Evolutionary conservation across 2,113 vertebrate genomes (phyloP), one percentile per base, ranked within the genome.

Genomic region (Neodon shergylaensis): DNA sequence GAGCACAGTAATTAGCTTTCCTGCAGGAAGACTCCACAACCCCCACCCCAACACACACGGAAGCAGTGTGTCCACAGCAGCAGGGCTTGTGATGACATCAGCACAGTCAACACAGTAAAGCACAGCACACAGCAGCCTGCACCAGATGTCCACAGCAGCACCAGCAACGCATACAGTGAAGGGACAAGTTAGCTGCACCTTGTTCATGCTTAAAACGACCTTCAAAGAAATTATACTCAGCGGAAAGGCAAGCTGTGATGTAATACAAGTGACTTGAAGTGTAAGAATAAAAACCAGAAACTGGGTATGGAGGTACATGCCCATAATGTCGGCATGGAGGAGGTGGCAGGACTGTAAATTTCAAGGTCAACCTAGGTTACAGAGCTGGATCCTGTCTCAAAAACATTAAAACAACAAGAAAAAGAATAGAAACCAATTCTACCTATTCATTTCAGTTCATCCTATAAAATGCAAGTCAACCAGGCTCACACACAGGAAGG

Each of bases 151-250:
- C 28, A 49, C 76, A 49, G 28, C 76, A 78, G 76, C 28, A 33
- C 44, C 28, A 44, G 44, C 76, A 49, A 16, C 33, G 44, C 26
- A 33, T 14, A 49, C 14, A 78, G 5, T 9, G 24, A 74, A 74
- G 42, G 63, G 88, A 76, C 22, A 65, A 88, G 73, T 33, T 68
- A 88, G 70, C 77, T 73, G 12, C 36, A 73, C 21, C 78, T 85
- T 85, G 78, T 63, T 89, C 70, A 84, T 66, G 85, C 21, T 61
- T 95, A 90, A 65, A 77, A 66, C 70, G 36, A 81, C 54, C 65
- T 81, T 81, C 17, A 33, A 94, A 85, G 78, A 72, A 33, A 94
- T n/a, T 61, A 83, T 36, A 39, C 52, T 83, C 58, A 61, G 24
- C 58, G 58, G 76, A 85, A 88, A 82, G 66, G 44, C 52, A 90